Evolutionary conservation across 1,140 invertebrate genomes (phyloP).

Genomic region (Metopolophium dirhodum): DNA sequence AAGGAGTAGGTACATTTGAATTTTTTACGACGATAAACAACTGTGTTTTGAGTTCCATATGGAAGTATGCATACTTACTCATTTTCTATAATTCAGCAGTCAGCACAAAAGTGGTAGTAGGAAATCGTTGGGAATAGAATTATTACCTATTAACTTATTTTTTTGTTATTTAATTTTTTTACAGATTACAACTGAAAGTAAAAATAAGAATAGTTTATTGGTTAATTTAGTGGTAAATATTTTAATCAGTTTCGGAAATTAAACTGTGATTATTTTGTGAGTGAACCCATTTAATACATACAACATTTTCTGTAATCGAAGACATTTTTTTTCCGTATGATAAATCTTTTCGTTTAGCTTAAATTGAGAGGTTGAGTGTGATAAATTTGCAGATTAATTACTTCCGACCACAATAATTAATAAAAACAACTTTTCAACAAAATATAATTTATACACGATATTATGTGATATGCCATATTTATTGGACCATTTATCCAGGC

Average conservation of each 20-base stretch:
- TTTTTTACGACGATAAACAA: no score
- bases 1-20: not conserved
- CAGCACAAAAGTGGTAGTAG: no score
- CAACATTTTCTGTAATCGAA: not conserved
- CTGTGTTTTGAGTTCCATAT: no score
- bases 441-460: conserved; percentile 2
- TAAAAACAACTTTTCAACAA: conserved; percentile 13
- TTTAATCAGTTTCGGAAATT: not conserved
- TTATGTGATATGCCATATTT: not conserved
- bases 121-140: not conserved
- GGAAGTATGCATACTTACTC: not conserved
- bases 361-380: not conserved
- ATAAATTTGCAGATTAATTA: not conserved
- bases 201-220: not conserved
- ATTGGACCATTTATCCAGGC: not conserved
- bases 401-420: not conserved
- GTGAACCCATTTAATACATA: not conserved
- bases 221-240: not conserved
- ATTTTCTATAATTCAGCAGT: not conserved
- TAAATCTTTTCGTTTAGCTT: not conserved
- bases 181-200: not conserved
- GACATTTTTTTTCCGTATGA: not conserved
- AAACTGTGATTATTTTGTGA: not conserved
- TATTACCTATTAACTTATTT: not conserved
- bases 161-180: no score